A percentile compares a stretch with the other conserved stretches of the same genome.
Conservation (phyloP, 2,797 vertebrate genomes). For the Pachyuromys duprasi region DNA sequence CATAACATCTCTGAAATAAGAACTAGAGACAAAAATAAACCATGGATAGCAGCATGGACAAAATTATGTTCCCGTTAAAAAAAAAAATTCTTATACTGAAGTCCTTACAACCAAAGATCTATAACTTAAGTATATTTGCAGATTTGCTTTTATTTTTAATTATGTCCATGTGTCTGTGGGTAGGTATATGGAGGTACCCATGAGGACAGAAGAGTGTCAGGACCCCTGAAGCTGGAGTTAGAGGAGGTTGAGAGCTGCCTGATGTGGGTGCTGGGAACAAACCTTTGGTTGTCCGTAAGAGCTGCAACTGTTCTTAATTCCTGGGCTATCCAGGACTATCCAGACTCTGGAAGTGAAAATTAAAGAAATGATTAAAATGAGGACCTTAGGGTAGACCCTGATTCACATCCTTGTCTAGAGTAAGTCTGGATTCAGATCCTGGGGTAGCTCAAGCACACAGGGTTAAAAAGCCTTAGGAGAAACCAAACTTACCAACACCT, state of each 20-base stretch:
- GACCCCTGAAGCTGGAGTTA: neutral
- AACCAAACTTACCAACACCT: neutral
- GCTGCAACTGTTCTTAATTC: neutral
- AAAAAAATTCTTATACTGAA: neutral
- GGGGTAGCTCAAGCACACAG: neutral
- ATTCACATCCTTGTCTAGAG: neutral
- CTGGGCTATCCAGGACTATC: too few relatives aligned
- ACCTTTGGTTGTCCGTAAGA: neutral
- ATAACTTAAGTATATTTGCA: neutral
- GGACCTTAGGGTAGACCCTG: neutral
- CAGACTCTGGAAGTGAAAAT: neutral
- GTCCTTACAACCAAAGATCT: neutral
- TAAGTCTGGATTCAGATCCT: neutral
- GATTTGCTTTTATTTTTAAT: neutral
- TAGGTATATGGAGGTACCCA: neutral
- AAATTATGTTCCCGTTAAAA: neutral
- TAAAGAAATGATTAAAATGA: neutral
- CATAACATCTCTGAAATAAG: neutral
- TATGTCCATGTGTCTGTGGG: neutral
- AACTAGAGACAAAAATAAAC: slow-evolving; percentile 42
- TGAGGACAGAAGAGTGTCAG: neutral
- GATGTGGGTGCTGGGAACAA: neutral
- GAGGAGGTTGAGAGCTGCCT: neutral
- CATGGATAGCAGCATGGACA: neutral
- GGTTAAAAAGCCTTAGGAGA: neutral